Conservation (phyloP, 64 coral and sea anemone species). For the Acropora tenuis region DNA sequence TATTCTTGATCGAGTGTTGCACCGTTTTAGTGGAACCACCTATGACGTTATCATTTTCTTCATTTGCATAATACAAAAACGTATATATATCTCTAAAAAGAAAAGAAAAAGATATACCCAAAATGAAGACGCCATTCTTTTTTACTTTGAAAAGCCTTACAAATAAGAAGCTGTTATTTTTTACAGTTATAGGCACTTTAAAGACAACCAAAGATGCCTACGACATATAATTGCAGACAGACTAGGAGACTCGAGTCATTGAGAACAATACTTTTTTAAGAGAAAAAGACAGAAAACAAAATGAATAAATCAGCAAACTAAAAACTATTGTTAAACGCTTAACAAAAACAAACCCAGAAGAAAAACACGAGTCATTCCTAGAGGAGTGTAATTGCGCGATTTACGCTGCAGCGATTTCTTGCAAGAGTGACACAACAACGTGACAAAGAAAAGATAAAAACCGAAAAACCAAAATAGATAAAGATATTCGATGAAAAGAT, state of each 20-base stretch:
- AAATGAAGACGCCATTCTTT: too few species aligned
- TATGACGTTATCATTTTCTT: too few species aligned
- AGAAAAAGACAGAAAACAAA: neutral
- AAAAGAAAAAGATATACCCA: too few species aligned
- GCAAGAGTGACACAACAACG: neutral
- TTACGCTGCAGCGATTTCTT: conserved; percentile 22
- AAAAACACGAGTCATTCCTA: neutral
- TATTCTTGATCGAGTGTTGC: too few species aligned
- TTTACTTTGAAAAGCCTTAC: too few species aligned
- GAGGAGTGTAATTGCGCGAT: conserved; percentile 21
- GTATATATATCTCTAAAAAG: too few species aligned
- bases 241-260: neutral
- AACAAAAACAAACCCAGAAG: neutral
- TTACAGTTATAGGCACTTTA: neutral
- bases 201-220: neutral
- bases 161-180: too few species aligned
- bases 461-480: conserved; percentile 1
- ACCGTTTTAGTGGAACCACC: too few species aligned
- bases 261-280: neutral
- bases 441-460: conserved; percentile 5
- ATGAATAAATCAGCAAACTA: neutral
- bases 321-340: neutral
- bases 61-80: too few species aligned
- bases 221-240: neutral
- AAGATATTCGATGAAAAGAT: neutral